These are phyloP conservation scores for Callyntrura sp. DNA, from an alignment of 2,888 invertebrate genomes.

Conservation along the genomic window DNA sequence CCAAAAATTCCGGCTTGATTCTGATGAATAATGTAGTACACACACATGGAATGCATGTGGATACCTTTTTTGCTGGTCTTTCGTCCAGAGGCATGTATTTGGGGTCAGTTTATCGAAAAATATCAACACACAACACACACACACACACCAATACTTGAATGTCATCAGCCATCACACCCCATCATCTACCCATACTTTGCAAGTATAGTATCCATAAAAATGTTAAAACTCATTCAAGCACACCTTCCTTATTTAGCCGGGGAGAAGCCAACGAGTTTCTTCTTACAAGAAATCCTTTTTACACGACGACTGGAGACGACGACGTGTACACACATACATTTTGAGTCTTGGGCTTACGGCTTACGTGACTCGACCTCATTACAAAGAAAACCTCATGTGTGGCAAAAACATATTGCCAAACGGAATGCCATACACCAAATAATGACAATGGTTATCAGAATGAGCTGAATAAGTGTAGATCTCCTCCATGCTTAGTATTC, in stretches of 20 bases:
- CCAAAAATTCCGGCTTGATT: background rate
- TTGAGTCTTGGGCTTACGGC: too few relatives aligned
- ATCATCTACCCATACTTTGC: background rate
- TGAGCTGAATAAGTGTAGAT: too few relatives aligned
- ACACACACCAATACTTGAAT: background rate
- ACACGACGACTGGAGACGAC: too few relatives aligned
- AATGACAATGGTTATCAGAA: too few relatives aligned
- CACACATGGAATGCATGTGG: background rate
- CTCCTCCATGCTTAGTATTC: too few relatives aligned
- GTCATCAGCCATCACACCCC: background rate
- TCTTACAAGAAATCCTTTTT: background rate
- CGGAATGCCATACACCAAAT: too few relatives aligned
- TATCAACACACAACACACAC: too few relatives aligned
- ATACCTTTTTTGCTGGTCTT: background rate
- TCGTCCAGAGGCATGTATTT: background rate
- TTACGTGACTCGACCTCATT: too few relatives aligned
- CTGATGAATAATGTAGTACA: background rate
- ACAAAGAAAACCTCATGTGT: too few relatives aligned
- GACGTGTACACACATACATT: too few relatives aligned
- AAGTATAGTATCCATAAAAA: constrained; percentile 12
- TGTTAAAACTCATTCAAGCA: constrained; percentile 14
- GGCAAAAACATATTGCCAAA: too few relatives aligned
- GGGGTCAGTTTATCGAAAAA: constrained; percentile 21
- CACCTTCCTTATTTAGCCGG: background rate
- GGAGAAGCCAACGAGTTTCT: background rate